Conservation (phyloP, 2,797 vertebrate species). For the Zalophus californianus region DNA sequence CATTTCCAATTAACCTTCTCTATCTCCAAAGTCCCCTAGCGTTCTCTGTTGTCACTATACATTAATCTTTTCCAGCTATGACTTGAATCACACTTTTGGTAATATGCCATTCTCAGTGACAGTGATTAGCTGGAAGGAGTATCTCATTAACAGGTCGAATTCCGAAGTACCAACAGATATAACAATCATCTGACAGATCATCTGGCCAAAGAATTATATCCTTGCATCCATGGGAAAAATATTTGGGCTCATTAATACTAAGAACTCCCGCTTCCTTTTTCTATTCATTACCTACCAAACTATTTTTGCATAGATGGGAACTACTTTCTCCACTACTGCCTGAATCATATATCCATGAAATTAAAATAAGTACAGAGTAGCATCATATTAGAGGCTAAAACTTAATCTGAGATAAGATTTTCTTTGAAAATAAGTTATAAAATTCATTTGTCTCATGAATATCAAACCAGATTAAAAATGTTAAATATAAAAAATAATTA, state of each 20-base stretch:
- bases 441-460: not conserved
- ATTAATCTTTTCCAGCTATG: constrained; percentile 62
- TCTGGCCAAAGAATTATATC: constrained; percentile 31
- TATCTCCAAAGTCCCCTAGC: constrained; percentile 14
- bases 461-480: not conserved
- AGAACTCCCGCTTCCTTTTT: not conserved
- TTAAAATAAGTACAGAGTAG: not conserved
- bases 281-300: not conserved
- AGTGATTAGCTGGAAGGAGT: constrained; percentile 57
- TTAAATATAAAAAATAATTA: not conserved
- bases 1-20: constrained; percentile 76
- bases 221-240: not conserved
- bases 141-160: constrained; percentile 65
- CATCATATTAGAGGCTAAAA: not conserved
- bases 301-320: not conserved
- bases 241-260: not conserved
- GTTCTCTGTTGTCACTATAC: constrained; percentile 60
- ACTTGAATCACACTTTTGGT: constrained; percentile 59
- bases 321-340: not conserved
- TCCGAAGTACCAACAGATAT: constrained; percentile 47
- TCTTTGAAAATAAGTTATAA: not conserved
- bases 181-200: constrained; percentile 61
- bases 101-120: constrained; percentile 63
- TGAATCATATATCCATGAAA: not conserved
- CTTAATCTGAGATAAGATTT: not conserved